These are phyloP conservation scores for Apomyelois bistriatella DNA, from an alignment of 2,888 invertebrate species.

Conservation along the genomic window DNA sequence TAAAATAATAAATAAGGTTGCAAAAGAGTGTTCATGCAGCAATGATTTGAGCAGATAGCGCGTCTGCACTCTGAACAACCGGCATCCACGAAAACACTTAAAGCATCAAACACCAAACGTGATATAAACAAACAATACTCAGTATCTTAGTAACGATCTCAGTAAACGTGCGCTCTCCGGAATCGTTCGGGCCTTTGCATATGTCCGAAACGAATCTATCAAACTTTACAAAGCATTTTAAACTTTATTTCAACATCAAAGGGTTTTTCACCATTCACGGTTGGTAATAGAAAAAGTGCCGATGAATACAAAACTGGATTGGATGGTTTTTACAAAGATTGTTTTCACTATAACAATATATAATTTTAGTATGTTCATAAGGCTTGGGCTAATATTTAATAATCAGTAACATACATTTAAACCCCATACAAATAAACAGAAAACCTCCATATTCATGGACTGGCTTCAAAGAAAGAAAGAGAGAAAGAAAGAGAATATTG, in stretches of 20 bases:
- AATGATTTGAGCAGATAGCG: constrained; percentile 57
- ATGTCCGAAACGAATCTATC: not conserved
- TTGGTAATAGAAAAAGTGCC: no score
- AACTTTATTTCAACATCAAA: not conserved
- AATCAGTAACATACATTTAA: no score
- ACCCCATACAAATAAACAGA: no score
- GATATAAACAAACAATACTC: constrained; percentile 33
- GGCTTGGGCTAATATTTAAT: no score
- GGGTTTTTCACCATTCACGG: no score
- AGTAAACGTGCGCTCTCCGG: not conserved
- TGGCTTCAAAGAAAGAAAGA: no score
- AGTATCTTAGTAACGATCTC: constrained; percentile 25
- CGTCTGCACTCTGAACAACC: constrained; percentile 39
- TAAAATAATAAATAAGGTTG: constrained; percentile 76
- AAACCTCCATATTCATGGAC: no score
- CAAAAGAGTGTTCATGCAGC: constrained; percentile 67
- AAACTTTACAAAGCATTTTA: constrained; percentile 3
- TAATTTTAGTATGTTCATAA: no score
- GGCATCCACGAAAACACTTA: constrained; percentile 47
- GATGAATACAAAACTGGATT: no score
- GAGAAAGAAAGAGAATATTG: no score
- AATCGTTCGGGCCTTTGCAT: not conserved
- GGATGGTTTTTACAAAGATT: no score
- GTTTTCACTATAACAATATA: no score
- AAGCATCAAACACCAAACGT: constrained; percentile 54